Percentiles rank a stretch among this genome's conserved stretches.
Conservation (phyloP, 2,888 invertebrate species). For the Thyatira batis region DNA sequence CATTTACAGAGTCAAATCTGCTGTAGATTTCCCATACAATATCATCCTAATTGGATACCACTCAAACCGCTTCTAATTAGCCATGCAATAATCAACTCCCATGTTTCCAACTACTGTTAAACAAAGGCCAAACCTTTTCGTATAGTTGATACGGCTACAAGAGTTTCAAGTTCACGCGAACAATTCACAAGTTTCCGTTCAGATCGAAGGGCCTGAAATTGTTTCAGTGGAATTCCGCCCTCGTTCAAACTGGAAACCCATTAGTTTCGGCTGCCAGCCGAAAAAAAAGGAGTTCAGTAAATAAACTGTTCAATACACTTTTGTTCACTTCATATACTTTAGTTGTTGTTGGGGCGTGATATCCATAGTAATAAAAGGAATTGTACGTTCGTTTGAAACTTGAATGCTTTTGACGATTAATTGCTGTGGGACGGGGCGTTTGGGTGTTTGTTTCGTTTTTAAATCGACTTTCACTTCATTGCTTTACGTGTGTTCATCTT, state of each 20-base stretch:
- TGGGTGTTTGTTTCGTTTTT: background rate
- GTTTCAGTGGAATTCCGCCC: slow-evolving; percentile 43
- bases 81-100: background rate
- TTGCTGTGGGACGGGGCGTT: background rate
- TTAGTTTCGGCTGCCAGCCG: slow-evolving; percentile 29
- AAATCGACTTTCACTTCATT: background rate
- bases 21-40: too few relatives aligned
- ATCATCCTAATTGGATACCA: background rate
- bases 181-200: slow-evolving; percentile 6
- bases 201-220: slow-evolving; percentile 30
- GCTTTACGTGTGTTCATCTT: background rate
- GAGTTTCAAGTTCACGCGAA: slow-evolving; percentile 12
- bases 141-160: background rate
- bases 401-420: background rate
- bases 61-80: background rate
- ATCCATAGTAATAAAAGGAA: background rate
- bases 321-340: slow-evolving; percentile 38
- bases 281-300: slow-evolving; percentile 30
- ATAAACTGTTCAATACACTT: slow-evolving; percentile 36
- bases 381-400: background rate
- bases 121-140: slow-evolving; percentile 1
- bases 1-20: too few relatives aligned
- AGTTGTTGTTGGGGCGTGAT: slow-evolving; percentile 4
- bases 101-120: background rate
- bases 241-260: slow-evolving; percentile 29